Percentiles rank a stretch among this genome's conserved stretches.
Evolutionary conservation across 2,113 vertebrate species (phyloP).

Genomic region (Emydocephalus ijimae): DNA sequence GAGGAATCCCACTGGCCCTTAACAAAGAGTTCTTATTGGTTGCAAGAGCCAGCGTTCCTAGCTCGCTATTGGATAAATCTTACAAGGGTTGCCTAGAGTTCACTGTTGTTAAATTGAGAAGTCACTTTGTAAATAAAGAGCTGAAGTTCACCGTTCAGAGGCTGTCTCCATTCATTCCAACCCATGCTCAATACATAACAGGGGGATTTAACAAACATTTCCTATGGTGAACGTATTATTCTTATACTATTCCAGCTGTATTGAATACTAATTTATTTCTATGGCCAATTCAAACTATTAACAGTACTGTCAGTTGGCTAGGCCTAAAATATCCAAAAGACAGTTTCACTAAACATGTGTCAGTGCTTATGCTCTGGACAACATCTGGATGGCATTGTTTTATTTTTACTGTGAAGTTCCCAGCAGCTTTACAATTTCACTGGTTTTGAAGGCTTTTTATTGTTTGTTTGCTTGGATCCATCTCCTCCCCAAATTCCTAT

Average conservation of each 20-base stretch:
- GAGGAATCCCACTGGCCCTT: too few relatives aligned
- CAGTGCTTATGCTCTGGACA: neutral
- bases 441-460: neutral
- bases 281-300: neutral
- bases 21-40: too few relatives aligned
- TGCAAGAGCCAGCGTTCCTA: too few relatives aligned
- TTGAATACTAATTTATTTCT: neutral
- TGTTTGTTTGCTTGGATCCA: neutral
- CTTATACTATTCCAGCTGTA: neutral
- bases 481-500: neutral
- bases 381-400: neutral
- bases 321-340: neutral
- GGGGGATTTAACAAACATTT: neutral
- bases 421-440: neutral
- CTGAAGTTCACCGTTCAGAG: too few relatives aligned
- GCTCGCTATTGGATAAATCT: too few relatives aligned
- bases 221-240: neutral
- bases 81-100: too few relatives aligned
- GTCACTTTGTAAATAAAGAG: too few relatives aligned
- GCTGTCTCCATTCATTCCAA: too few relatives aligned
- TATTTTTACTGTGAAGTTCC: neutral
- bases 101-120: too few relatives aligned
- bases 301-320: neutral
- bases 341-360: neutral
- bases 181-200: too few relatives aligned